Base-by-base conservation (phyloP, 2,888 invertebrate species). In the Girardia tigrina region DNA sequence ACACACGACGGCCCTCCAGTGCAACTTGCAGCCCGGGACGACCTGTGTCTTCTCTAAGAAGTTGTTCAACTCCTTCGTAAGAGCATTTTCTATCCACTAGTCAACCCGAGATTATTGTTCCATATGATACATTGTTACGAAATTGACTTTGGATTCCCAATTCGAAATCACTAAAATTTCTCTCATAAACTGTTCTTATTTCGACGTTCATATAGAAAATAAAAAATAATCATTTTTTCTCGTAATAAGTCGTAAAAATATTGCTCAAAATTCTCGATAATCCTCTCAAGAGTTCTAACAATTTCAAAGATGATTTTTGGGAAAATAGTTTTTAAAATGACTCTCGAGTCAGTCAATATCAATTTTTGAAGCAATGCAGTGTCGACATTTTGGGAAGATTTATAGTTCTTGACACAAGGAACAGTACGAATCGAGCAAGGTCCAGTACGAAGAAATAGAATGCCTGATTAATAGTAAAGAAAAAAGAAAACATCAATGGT, bases 221-320 rank as follows among this genome's bases (percentile, higher is more conserved):
- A 87, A 98, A 87, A 83, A 92, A 98, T 20, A 98, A 89, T 73
- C 97, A 87, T 80, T 94, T 94, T 82, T 94, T 94, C 82, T 98
- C 98, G 81, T 98, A 98, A 83, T 98, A 98, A 82, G 98, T 98
- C 0, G 98, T 97, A 85, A 97, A 97, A 42, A 98, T 86, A 85
- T 98, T 98, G 84, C 98, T 98, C 98, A 98, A 98, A 79, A 98
- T 95, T 12, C 97, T 90, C 0, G 95, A 94, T 0, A 92, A 91
- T 8, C 98, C 87, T 36, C 90, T 88, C 75, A 98, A 77, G 69
- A 92, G 91, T 81, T 91, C 90, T 0, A 92, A 90, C 71, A 98
- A 91, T 84, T 94, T 92, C 81, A 91, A 90, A 72, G 97, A 90
- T 14, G 92, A 91, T 80, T 92, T n/a, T n/a, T 91, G 1, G 90